Evolutionary conservation across 2,113 vertebrate species (phyloP).

Genomic region (Hemiscyllium ocellatum): DNA sequence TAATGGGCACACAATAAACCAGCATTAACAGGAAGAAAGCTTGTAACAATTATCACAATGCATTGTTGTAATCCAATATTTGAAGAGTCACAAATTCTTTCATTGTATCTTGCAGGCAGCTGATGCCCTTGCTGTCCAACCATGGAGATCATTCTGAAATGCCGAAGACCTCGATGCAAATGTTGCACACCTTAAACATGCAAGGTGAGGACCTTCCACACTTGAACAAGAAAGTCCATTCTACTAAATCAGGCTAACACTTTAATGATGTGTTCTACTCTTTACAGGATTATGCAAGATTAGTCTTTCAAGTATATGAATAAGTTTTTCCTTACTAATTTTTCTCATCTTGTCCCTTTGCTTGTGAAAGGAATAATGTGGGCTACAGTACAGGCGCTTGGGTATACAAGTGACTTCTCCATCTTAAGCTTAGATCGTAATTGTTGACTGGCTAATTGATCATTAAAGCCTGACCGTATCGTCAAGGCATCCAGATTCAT

Average conservation of each 20-base stretch:
- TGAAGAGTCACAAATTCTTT: not conserved
- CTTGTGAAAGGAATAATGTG: not conserved
- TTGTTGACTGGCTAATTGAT: not conserved
- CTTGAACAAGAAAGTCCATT: not conserved
- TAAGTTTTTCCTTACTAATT: not conserved
- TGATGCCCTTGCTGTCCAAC: constrained; percentile 30
- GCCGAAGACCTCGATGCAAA: constrained; percentile 18
- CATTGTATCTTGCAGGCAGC: not conserved
- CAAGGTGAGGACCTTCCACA: constrained; percentile 14
- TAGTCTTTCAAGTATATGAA: not conserved
- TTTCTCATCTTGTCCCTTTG: not conserved
- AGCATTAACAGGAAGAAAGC: not conserved
- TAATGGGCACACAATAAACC: not conserved
- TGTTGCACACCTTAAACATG: constrained; percentile 28
- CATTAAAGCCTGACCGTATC: not conserved
- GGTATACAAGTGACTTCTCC: not conserved
- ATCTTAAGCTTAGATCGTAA: not conserved
- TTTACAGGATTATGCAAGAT: not conserved
- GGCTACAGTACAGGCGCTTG: not conserved
- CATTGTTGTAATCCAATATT: not conserved
- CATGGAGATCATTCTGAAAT: constrained; percentile 34
- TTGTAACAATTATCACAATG: not conserved
- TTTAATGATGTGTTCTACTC: not conserved
- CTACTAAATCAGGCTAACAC: not conserved
- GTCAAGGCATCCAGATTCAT: not conserved